Evolutionary conservation across 2,797 vertebrate species (phyloP), one percentile per base, ranked within the genome.

Genomic region (Melanotaenia nigrans): DNA sequence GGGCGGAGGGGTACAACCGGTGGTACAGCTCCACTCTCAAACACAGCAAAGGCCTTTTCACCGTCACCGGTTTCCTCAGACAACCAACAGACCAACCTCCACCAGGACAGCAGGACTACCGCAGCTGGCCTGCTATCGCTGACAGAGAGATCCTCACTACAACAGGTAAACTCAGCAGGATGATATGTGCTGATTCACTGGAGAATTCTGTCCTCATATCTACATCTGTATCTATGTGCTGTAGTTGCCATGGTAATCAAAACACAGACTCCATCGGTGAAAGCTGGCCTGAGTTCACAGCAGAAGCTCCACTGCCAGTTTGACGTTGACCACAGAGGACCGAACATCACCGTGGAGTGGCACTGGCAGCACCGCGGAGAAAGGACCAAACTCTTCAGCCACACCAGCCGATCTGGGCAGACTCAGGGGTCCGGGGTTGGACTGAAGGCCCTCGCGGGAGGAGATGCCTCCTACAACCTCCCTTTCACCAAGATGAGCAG

Each of bases 291-390:
- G 8, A 38, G 81, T 14, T 85, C 80, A 13, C 75, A 93, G 13
- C 83, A 85, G 16, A 88, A 80, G 11, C 89, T 96, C 58, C 86
- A 92, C 81, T 96, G 95, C 59, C 90, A 92, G 84, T 95, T 94
- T 68, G 71, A 70, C 0, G 13, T 94, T 1, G 94, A 94, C 66
- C 95, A 93, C 76, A 89, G 82, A 54, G 70, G 3, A 0, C 75
- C 93, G 0, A 76, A 87, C 1, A 1, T 85, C 42, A 86, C 72
- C 0, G 60, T 92, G 57, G 88, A 87, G 58, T 94, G 95, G 95
- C 28, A 60, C 1, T 22, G 66, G 32, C 91, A 87, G 2, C 53
- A 42, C 1, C 87, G 72, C 0, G 90, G 93, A 3, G 92, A 91
- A 6, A 86, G 61, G 25, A 61, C 0, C 0, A 78, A 14, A 30